Evolutionary conservation across 2,888 invertebrate species (phyloP).

Genomic region (Oxycera nigricornis): DNA sequence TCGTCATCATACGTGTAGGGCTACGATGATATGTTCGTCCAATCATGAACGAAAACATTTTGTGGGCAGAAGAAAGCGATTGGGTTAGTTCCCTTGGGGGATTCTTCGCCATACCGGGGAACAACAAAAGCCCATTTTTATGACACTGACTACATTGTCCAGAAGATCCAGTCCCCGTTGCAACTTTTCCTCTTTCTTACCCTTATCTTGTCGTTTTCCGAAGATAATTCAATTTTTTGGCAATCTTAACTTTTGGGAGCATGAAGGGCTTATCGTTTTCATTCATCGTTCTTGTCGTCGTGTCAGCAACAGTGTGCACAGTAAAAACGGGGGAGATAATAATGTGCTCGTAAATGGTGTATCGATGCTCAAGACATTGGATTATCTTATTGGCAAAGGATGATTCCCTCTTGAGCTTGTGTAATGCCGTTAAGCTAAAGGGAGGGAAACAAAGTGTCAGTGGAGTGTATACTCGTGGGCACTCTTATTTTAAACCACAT

Average conservation of each 20-base stretch:
- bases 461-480: too few species aligned
- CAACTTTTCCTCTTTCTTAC: neutral
- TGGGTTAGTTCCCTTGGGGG: conserved; percentile 16
- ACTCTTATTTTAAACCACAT: too few species aligned
- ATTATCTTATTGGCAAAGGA: neutral
- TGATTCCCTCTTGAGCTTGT: neutral
- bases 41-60: conserved; percentile 39
- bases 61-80: conserved; percentile 26
- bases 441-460: too few species aligned
- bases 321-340: neutral
- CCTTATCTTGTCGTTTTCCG: conserved; percentile 25
- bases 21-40: neutral
- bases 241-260: neutral
- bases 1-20: neutral
- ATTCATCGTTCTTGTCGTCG: conserved; percentile 17
- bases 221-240: conserved; percentile 32
- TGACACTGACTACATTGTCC: conserved; percentile 24
- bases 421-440: too few species aligned
- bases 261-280: conserved; percentile 26
- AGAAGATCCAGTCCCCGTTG: conserved; percentile 1
- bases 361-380: neutral
- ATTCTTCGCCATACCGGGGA: conserved; percentile 11
- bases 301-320: conserved; percentile 8
- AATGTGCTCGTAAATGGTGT: neutral
- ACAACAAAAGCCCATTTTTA: conserved; percentile 36